Evolutionary conservation across 2,797 vertebrate species (phyloP).

Genomic region (Crax fasciolata): DNA sequence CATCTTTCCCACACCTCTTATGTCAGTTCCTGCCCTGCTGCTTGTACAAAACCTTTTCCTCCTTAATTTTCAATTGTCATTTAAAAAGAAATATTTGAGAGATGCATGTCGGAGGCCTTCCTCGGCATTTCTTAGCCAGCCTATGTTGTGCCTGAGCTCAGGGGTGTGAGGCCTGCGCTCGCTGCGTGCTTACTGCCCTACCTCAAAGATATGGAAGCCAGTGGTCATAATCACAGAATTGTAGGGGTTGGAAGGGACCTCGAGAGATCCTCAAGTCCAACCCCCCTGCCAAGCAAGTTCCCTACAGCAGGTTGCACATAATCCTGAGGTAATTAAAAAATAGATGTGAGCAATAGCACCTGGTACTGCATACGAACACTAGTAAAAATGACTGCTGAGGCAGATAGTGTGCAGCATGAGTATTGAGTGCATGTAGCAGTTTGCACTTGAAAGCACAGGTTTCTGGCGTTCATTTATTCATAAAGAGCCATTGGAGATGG

Average conservation of each 20-base stretch:
- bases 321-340: neutral
- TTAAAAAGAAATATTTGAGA: neutral
- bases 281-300: no score
- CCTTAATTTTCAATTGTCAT: neutral
- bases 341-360: neutral
- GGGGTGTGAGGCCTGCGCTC: accelerated
- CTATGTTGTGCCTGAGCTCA: neutral
- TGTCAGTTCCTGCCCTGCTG: neutral
- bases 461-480: neutral
- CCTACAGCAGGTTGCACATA: no score
- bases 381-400: neutral
- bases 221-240: no score
- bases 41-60: neutral
- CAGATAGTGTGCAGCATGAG: neutral
- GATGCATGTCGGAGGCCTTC: neutral
- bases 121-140: accelerated
- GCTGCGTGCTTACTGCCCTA: neutral
- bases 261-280: no score
- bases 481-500: neutral
- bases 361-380: neutral
- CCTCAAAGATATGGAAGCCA: neutral
- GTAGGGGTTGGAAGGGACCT: no score
- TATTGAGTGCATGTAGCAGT: neutral
- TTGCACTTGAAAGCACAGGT: neutral
- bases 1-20: neutral